Conservation (phyloP, 2,888 invertebrate species). For the Petrophora chlorosata region DNA sequence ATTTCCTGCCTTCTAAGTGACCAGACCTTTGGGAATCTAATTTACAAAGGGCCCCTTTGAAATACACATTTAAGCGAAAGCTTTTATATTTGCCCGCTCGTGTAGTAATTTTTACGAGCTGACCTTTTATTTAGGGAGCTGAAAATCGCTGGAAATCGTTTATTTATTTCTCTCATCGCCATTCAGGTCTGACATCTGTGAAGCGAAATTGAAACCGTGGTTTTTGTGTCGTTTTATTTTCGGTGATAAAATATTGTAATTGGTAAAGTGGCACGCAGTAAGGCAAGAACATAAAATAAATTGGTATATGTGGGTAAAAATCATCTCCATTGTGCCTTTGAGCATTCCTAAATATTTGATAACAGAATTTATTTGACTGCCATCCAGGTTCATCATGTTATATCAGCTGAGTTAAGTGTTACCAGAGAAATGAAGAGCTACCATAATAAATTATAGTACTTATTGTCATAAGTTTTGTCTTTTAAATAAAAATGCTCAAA, state of each 20-base stretch:
- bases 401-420: too few relatives aligned
- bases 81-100: constrained; percentile 30
- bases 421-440: too few relatives aligned
- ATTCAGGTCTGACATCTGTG: constrained; percentile 33
- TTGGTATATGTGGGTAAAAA: too few relatives aligned
- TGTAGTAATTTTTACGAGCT: constrained; percentile 31
- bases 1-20: constrained; percentile 40
- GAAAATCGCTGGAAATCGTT: constrained; percentile 24
- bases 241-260: constrained; percentile 23
- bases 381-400: too few relatives aligned
- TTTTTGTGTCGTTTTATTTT: constrained; percentile 27
- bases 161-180: constrained; percentile 25
- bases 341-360: too few relatives aligned
- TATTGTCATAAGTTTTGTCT: too few relatives aligned
- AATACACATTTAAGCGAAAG: constrained; percentile 30
- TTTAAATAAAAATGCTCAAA: too few relatives aligned
- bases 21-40: constrained; percentile 43
- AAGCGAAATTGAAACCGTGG: constrained; percentile 27
- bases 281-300: not conserved
- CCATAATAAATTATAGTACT: too few relatives aligned
- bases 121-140: constrained; percentile 29
- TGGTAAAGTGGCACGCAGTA: not conserved
- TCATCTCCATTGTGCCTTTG: too few relatives aligned
- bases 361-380: too few relatives aligned
- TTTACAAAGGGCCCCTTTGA: constrained; percentile 37